Percentiles rank a stretch among this genome's conserved stretches.
These are phyloP conservation scores for Sinocyclocheilus maitianheensis DNA, from an alignment of 2,113 vertebrate genomes.

Conservation along the genomic window DNA sequence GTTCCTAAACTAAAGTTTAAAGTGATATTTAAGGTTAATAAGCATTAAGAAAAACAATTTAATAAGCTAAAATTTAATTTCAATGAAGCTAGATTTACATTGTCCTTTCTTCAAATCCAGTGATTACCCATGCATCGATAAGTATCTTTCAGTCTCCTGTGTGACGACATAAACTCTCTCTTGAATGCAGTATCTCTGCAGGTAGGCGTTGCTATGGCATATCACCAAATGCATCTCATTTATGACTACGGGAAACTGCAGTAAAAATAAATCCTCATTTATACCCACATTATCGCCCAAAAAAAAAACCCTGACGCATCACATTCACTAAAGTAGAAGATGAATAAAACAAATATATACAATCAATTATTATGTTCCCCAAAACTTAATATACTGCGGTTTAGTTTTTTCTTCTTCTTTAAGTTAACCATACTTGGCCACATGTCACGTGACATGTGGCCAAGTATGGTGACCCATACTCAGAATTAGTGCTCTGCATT, in stretches of 20 bases:
- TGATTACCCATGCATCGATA: not conserved
- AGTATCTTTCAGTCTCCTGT: not conserved
- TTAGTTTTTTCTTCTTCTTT: not conserved
- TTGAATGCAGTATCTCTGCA: slow-evolving; percentile 23
- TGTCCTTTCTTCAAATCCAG: not conserved
- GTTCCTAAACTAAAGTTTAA: not conserved
- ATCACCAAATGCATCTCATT: slow-evolving; percentile 7
- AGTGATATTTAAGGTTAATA: not conserved
- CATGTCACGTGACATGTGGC: no score
- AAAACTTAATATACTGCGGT: not conserved
- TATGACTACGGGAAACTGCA: slow-evolving; percentile 8
- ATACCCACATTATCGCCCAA: not conserved
- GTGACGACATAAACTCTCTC: not conserved
- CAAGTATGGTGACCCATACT: no score
- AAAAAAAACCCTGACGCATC: not conserved
- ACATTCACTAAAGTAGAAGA: not conserved
- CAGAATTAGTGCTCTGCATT: no score
- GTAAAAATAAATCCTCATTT: not conserved
- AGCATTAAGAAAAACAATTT: not conserved
- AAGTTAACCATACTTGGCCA: not conserved
- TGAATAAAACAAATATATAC: not conserved
- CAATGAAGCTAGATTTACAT: not conserved
- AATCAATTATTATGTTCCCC: not conserved
- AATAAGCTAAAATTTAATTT: not conserved
- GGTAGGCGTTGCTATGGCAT: not conserved